Base-by-base conservation (phyloP, 1,140 invertebrate genomes). In the Scylla paramamosain region DNA sequence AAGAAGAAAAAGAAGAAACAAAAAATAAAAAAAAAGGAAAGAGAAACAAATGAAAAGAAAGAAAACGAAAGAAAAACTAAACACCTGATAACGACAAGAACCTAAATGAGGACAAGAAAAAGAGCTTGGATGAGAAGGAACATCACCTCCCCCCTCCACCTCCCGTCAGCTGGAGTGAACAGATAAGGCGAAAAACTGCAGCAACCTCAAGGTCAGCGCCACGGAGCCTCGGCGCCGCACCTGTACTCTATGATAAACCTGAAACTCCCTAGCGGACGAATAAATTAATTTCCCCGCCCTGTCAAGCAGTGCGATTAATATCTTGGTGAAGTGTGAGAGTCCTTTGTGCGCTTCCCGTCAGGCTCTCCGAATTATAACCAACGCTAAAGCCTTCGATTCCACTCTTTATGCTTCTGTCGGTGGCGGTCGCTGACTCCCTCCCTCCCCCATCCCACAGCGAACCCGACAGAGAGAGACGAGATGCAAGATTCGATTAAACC, bases 201-300 rank as follows among this genome's bases (percentile, higher is more conserved):
- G 20, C 20, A 77, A 0, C 67, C 67, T 77, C 20, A 77, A 77
- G 67, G 67, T 77, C 67, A 77, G 4, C 20, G 67, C 67, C 12
- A n/a, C 0, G 67, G 20, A n/a, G 67, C 20, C 25, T 77, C 67
- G 20, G 25, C 25, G 67, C n/a, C 6, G 4, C 67, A 77, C 67
- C n/a, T 77, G 67, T 77, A 77, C 67, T 77, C 67, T 25, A 77
- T 77, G 67, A 77, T 77, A 77, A 77, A 77, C 67, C 67, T 77
- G 67, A 77, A 77, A n/a, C 67, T n/a, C 67, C 8, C 52, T 20
- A 20, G 67, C 6, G 20, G 46, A 59, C 46, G 46, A 91, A 59
- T 91, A 91, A 91, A 91, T 91, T 91, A 91, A 91, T 91, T 91
- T 91, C 46, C 59, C 46, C 89, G 59, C 89, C 46, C 89, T 91